These are phyloP conservation scores for Typhlichthys subterraneus DNA, from an alignment of 2,797 vertebrate genomes.

Conservation along the genomic window DNA sequence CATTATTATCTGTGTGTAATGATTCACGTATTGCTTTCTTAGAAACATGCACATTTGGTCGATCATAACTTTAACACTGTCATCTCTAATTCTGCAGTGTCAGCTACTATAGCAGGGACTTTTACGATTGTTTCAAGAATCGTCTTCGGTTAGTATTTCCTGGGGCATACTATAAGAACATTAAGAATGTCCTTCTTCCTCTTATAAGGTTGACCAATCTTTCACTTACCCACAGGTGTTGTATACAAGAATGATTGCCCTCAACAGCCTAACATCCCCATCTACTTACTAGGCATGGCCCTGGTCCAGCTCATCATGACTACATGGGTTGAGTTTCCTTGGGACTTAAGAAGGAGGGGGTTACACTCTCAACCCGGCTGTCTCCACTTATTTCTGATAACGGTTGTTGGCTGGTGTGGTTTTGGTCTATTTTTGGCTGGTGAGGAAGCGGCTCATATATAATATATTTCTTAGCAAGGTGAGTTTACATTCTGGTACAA, in stretches of 20 bases:
- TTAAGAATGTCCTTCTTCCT: not conserved
- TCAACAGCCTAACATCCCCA: conserved; percentile 49
- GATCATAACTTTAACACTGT: not conserved
- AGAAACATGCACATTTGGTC: not conserved
- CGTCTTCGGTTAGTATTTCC: conserved; percentile 30
- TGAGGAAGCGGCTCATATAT: not conserved
- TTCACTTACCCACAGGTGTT: conserved; percentile 11
- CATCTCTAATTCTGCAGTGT: conserved; percentile 11
- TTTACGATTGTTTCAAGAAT: not conserved
- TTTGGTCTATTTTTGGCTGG: conserved; percentile 4
- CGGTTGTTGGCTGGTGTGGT: fast-evolving
- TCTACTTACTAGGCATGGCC: conserved; percentile 38
- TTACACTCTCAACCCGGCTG: not conserved
- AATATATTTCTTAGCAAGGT: too few relatives aligned
- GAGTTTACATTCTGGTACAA: too few relatives aligned
- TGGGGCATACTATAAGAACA: not conserved
- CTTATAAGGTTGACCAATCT: not conserved
- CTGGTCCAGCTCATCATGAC: not conserved
- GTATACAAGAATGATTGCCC: conserved; percentile 41
- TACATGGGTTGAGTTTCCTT: not conserved
- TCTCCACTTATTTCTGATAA: not conserved
- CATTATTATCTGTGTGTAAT: not conserved
- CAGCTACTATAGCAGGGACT: fast-evolving
- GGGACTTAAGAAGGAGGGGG: not conserved
- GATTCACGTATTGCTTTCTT: not conserved